Percentiles rank a stretch among this genome's conserved stretches.
These are phyloP conservation scores for Pammene aurita DNA, from an alignment of 2,888 invertebrate species.

Conservation along the genomic window DNA sequence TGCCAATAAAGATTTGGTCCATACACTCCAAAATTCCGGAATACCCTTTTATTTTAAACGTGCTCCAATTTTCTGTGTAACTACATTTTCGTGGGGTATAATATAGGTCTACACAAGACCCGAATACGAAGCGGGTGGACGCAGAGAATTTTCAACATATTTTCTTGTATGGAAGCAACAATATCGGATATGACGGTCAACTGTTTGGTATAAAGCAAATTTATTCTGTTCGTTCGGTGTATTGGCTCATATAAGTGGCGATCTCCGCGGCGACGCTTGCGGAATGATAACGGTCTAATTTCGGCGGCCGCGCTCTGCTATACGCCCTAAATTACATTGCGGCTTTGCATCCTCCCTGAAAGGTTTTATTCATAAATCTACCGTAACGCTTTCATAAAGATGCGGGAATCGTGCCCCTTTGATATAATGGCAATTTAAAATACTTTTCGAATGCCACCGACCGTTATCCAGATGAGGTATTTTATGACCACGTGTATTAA, in stretches of 20 bases:
- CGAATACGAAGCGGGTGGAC: constrained; percentile 59
- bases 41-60: constrained; percentile 50
- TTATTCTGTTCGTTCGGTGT: constrained; percentile 79
- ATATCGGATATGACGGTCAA: constrained; percentile 81
- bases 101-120: constrained; percentile 51
- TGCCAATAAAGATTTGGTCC: background rate
- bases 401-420: constrained; percentile 70
- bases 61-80: constrained; percentile 61
- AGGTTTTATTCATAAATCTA: constrained; percentile 83
- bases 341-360: constrained; percentile 76
- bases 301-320: constrained; percentile 69
- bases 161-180: constrained; percentile 73
- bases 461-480: constrained; percentile 39
- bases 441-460: constrained; percentile 48
- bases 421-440: constrained; percentile 60
- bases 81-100: constrained; percentile 46
- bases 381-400: constrained; percentile 79
- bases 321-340: constrained; percentile 79
- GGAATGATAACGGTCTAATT: constrained; percentile 83
- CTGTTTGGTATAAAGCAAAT: constrained; percentile 79
- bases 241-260: constrained; percentile 81
- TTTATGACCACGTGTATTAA: constrained; percentile 37
- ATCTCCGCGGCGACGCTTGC: constrained; percentile 75
- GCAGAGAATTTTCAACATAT: constrained; percentile 66
- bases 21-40: background rate